Base-by-base conservation (phyloP, 2,113 vertebrate species). In the Pelodiscus sinensis region DNA sequence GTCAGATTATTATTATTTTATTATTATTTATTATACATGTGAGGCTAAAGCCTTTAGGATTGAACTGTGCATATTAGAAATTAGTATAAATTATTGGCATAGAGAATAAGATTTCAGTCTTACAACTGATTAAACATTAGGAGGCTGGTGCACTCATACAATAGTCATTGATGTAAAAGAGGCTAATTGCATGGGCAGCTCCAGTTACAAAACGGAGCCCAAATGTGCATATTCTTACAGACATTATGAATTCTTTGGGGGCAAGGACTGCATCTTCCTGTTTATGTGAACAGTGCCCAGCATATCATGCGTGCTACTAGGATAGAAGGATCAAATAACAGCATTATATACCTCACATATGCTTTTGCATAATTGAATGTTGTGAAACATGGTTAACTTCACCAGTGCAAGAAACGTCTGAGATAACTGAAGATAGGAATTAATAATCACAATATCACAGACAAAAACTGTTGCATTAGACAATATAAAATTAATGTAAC, bases 191-290 rank as follows among this genome's bases (percentile, higher is more conserved):
- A 79, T 38, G 9, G 73, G 80, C 27, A 56, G 56, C 75, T 81
- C 65, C 22, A 25, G 81, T 88, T 88, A 77, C 80, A 81, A 35
- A 75, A 13, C 38, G 1, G 22, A 92, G 56, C 27, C 22, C 12
- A 4, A 7, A 29, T 0, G 0, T 18, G 4, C 21, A 7, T 58
- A 21, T 38, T 60, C 2, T 5, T 31, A 56, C 21, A 44, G 44
- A 44, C 44, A 77, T 11, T 77, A 38, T 25, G 38, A 77, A 27
- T 38, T 25, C 73, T 77, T 77, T 77, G 73, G 38, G 24, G 24
- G 16, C 1, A 24, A 22, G 38, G 12, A 10, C 7, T 29, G 1
- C 2, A 52, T 50, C 38, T 79, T 51, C 38, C 31, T 21, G 4
- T 19, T 88, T 82, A 75, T 87, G 7, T 5, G 24, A 25, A 57